phyloP scores from a whole-genome alignment of 2,797 vertebrate genomes.

The Macrochelys suwanniensis region DNA sequence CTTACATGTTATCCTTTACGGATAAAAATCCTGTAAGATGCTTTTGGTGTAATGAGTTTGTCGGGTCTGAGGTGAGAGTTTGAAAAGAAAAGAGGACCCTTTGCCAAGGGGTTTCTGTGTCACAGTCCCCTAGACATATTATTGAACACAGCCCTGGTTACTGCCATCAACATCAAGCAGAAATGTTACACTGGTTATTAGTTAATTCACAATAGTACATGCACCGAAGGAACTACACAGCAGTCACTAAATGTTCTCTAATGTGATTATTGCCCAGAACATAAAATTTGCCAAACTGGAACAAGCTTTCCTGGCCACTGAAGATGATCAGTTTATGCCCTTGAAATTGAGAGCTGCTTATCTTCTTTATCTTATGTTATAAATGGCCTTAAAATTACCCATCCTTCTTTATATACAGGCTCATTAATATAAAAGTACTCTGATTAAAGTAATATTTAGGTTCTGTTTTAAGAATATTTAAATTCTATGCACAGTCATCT shows the following conservation, averaged over 20 bases:
- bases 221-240: background rate
- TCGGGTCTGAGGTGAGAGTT: background rate
- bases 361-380: conserved; percentile 48
- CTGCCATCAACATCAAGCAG: background rate
- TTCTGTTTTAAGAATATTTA: background rate
- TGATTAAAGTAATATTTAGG: background rate
- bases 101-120: background rate
- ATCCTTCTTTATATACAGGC: background rate
- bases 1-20: no score
- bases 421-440: conserved; percentile 49
- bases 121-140: background rate
- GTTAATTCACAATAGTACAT: background rate
- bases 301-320: conserved; percentile 3
- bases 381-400: conserved; percentile 44
- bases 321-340: background rate
- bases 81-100: background rate
- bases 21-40: background rate
- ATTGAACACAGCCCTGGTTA: background rate
- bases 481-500: conserved; percentile 44
- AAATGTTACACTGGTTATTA: background rate
- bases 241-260: background rate
- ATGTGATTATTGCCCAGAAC: background rate
- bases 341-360: conserved; percentile 35
- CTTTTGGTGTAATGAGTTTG: background rate
- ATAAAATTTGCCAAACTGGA: fast-evolving